Evolutionary conservation across 2,888 invertebrate genomes (phyloP).

Genomic region (Eurytoma adleriae): DNA sequence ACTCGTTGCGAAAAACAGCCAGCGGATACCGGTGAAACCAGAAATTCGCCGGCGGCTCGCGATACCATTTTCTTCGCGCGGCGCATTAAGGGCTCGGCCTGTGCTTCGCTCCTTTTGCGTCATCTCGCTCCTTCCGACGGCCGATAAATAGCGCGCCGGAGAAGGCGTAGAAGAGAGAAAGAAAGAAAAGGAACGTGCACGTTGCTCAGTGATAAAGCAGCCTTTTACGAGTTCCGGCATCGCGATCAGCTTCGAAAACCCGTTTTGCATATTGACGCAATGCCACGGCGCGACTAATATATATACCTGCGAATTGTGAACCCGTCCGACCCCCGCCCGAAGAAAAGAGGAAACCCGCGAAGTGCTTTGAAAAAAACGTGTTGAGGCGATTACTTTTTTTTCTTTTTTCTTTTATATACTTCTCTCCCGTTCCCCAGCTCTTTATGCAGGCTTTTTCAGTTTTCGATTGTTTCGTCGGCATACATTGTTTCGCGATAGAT

Average conservation of each 20-base stretch:
- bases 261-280: constrained; percentile 54
- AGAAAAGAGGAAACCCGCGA: background rate
- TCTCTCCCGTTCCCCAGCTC: background rate
- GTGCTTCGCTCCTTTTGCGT: background rate
- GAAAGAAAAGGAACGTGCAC: background rate
- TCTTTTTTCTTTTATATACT: background rate
- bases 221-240: constrained; percentile 51
- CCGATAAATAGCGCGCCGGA: background rate
- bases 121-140: background rate
- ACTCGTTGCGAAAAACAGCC: background rate
- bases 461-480: background rate
- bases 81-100: background rate
- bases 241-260: constrained; percentile 46
- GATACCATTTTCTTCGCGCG: background rate
- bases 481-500: background rate
- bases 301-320: constrained; percentile 3
- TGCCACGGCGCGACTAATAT: background rate
- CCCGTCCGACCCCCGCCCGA: background rate
- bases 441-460: background rate
- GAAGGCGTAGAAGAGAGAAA: background rate
- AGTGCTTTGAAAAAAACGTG: background rate
- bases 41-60: too few species aligned
- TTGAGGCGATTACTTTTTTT: background rate
- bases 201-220: constrained; percentile 45
- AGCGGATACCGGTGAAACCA: constrained; percentile 17